Conservation (phyloP, 2,113 vertebrate genomes). For the Dicerorhinus sumatrensis region DNA sequence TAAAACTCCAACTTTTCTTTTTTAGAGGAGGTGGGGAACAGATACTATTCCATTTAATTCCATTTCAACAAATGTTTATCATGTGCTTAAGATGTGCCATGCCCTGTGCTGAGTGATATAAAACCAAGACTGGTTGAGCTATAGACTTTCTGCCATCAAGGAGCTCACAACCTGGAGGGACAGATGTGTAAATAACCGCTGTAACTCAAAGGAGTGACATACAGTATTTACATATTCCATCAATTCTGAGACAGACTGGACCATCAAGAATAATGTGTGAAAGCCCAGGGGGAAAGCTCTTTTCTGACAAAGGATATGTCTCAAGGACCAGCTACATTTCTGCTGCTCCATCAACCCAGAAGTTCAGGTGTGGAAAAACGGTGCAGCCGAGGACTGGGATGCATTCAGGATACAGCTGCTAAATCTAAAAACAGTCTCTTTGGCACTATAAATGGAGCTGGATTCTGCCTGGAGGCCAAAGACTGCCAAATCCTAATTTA, state of each 20-base stretch:
- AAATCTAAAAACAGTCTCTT: constrained; percentile 53
- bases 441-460: constrained; percentile 48
- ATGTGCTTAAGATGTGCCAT: not conserved
- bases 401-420: constrained; percentile 38
- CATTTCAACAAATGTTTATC: constrained; percentile 32
- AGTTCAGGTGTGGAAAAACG: constrained; percentile 55
- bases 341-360: not conserved
- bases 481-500: constrained; percentile 67
- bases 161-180: not conserved
- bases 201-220: not conserved
- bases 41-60: constrained; percentile 23
- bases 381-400: not conserved
- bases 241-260: constrained; percentile 28
- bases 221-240: not conserved
- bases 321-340: constrained; percentile 46
- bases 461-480: constrained; percentile 41
- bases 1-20: not conserved
- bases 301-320: constrained; percentile 32
- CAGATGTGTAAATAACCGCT: not conserved
- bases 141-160: not conserved
- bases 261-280: constrained; percentile 4
- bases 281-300: constrained; percentile 2
- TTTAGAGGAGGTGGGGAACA: not conserved
- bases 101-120: not conserved
- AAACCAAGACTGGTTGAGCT: not conserved